Base-by-base conservation (phyloP, 2,113 vertebrate genomes). In the Sapayoa aenigma region DNA sequence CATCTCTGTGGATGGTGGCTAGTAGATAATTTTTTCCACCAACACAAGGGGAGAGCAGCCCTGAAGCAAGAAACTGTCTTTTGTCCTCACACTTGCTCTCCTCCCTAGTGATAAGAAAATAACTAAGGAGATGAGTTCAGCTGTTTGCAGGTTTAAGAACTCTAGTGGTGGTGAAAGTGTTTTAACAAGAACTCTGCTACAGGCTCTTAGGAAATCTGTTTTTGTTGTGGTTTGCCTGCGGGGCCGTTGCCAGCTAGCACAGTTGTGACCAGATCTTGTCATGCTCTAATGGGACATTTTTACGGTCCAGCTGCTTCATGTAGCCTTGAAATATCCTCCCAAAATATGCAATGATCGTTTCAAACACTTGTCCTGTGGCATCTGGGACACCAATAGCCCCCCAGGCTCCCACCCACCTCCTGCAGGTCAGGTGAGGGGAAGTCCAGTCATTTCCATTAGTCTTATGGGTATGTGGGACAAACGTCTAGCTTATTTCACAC, bases 41-140 rank as follows among this genome's bases (percentile, higher is more conserved):
- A 3, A 25, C 79, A 23, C 10, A 75, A 95, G 25, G 65, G 41
- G 60, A 90, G 37, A 84, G 65, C 58, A 76, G 76, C 41, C 53
- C 50, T 56, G 44, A 60, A 88, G 69, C 49, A 74, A 85, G 72
- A 85, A 96, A 74, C 69, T 52, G 56, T 33, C 46, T 83, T 37
- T 78, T 92, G 90, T 93, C 86, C 84, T 93, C 5, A 0, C 85
- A 75, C 83, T 31, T 87, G 84, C 39, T 62, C 76, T 86, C 69
- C 77, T 93, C 74, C 69, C 69, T 78, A 20, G 37, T 60, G 71
- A 87, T 86, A 92, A 90, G 73, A 77, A 73, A 89, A 90, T 75
- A 84, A 84, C 19, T 3, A 4, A 68, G 56, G 83, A 78, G 88
- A 84, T 92, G 75, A 86, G 79, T 88, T 85, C 92, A 93, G 58